phyloP scores from a whole-genome alignment of 2,797 vertebrate genomes.

The Coregonus sp. region DNA sequence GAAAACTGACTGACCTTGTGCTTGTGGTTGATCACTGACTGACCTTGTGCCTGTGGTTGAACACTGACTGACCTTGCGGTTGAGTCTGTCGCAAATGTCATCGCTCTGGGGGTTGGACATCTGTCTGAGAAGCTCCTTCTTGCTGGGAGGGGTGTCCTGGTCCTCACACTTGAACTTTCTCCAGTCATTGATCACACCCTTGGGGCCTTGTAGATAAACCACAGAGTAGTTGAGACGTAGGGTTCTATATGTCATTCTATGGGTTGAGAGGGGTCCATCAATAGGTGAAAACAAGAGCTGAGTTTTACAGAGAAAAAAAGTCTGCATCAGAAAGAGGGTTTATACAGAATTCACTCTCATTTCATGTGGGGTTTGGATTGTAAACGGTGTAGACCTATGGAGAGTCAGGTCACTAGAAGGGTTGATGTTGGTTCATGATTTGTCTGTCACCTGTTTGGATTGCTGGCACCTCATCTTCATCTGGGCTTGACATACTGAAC shows the following conservation, averaged over 20 bases:
- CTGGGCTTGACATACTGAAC: neutral
- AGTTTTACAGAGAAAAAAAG: too few species aligned
- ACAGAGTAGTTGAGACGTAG: neutral
- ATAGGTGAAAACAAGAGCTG: too few species aligned
- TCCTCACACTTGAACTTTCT: conserved; percentile 90
- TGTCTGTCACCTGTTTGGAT: neutral
- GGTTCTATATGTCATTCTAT: too few species aligned
- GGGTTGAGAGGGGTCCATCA: too few species aligned
- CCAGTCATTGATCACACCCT: conserved; percentile 80
- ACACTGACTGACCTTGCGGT: conserved; percentile 80
- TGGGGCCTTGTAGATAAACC: conserved; percentile 71
- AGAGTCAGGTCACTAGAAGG: neutral
- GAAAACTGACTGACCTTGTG: conserved; percentile 12
- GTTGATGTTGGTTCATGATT: neutral
- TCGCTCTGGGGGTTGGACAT: conserved; percentile 87
- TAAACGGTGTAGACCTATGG: too few species aligned
- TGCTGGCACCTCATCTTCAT: conserved; percentile 49
- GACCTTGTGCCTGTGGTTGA: neutral
- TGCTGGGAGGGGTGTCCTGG: conserved; percentile 73
- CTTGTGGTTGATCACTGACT: neutral
- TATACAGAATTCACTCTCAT: too few species aligned
- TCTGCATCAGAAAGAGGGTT: too few species aligned
- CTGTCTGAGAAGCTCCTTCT: conserved; percentile 88
- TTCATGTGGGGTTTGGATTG: too few species aligned
- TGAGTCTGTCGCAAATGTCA: conserved; percentile 78